phyloP scores from a whole-genome alignment of 2,888 invertebrate genomes.

The Elaeidobius kamerunicus region DNA sequence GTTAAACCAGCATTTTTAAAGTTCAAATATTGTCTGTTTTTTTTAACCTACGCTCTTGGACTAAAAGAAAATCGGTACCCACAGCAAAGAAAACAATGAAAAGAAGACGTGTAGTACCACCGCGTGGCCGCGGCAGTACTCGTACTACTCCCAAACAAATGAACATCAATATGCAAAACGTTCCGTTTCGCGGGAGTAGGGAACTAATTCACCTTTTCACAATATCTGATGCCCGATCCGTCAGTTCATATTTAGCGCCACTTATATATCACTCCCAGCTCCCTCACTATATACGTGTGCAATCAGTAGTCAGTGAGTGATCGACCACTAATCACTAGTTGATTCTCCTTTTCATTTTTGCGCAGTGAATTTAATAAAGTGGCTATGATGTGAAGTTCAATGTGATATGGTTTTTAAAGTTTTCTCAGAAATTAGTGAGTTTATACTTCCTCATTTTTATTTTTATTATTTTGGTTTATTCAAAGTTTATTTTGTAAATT shows the following conservation, averaged over 20 bases:
- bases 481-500: too few species aligned
- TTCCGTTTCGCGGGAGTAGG: constrained; percentile 28
- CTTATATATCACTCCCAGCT: constrained; percentile 21
- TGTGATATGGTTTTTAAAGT: too few species aligned
- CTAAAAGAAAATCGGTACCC: constrained; percentile 12
- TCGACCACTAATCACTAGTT: too few species aligned
- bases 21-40: too few species aligned
- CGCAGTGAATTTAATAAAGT: background rate
- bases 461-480: too few species aligned
- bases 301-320: constrained; percentile 4
- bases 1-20: too few species aligned
- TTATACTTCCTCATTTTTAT: too few species aligned
- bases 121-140: constrained; percentile 22
- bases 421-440: too few species aligned
- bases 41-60: too few species aligned
- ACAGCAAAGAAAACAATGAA: constrained; percentile 12
- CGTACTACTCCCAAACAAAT: constrained; percentile 31
- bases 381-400: too few species aligned
- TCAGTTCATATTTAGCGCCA: constrained; percentile 27
- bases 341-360: background rate
- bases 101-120: constrained; percentile 4
- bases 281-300: constrained; percentile 13
- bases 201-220: constrained; percentile 31
- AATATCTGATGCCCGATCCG: constrained; percentile 18
- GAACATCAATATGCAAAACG: constrained; percentile 30